A percentile compares a stretch with the other conserved stretches of the same genome.
These are phyloP conservation scores for Oreotrochilus melanogaster DNA, from an alignment of 2,113 vertebrate genomes.

Conservation along the genomic window DNA sequence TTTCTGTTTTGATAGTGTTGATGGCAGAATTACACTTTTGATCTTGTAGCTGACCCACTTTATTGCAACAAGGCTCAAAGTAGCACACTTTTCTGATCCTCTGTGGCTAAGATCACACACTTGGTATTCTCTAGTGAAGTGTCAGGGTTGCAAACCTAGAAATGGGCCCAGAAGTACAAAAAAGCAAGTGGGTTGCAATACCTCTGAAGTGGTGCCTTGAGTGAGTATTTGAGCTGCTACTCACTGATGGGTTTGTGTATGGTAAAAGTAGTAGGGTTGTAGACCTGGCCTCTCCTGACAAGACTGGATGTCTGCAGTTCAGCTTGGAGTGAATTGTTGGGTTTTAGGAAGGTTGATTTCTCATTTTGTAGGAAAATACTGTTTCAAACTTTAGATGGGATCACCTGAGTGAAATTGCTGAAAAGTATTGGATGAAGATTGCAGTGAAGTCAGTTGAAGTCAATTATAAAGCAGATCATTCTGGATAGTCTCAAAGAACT, in stretches of 20 bases:
- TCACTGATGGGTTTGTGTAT: neutral
- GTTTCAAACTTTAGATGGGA: neutral
- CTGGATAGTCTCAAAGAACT: neutral
- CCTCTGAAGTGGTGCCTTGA: neutral
- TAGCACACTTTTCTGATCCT: neutral
- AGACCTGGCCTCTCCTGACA: neutral
- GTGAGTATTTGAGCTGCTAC: neutral
- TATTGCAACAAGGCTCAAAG: neutral
- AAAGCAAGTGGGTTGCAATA: neutral
- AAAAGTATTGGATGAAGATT: neutral
- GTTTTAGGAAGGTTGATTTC: neutral
- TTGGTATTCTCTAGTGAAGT: conserved; percentile 3
- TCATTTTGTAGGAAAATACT: neutral
- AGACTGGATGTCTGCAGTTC: neutral
- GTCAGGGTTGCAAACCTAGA: neutral
- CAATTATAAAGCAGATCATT: neutral
- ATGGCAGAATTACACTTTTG: conserved; percentile 52
- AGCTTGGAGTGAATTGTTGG: neutral
- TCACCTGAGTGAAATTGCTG: neutral
- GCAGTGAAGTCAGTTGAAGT: neutral
- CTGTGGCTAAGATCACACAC: conserved; percentile 40
- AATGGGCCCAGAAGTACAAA: conserved; percentile 6
- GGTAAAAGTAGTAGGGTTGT: neutral
- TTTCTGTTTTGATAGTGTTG: neutral
- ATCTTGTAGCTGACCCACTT: conserved; percentile 60